Percentiles rank a stretch among this genome's conserved stretches.
These are phyloP conservation scores for Cheilosia soror DNA, from an alignment of 2,888 invertebrate genomes.

Conservation along the genomic window DNA sequence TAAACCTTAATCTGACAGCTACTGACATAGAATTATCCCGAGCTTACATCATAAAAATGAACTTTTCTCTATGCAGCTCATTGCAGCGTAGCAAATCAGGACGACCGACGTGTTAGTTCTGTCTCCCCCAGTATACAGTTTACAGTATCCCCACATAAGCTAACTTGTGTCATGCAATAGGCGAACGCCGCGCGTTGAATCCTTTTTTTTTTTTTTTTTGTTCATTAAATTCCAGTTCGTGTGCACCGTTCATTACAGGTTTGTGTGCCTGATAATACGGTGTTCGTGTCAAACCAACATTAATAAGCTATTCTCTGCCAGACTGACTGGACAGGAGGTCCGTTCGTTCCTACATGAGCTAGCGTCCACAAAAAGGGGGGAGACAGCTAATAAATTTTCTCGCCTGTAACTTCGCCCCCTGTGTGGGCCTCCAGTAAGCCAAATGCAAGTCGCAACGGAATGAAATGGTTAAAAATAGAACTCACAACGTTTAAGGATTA, in stretches of 20 bases:
- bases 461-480: constrained; percentile 45
- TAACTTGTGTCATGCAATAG: constrained; percentile 22
- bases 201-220: constrained; percentile 1
- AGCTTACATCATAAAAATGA: constrained; percentile 60
- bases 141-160: constrained; percentile 2
- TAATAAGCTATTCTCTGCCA: constrained; percentile 54
- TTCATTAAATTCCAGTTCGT: constrained; percentile 53
- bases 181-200: constrained; percentile 7
- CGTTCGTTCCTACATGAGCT: not conserved
- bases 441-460: constrained; percentile 50
- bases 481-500: constrained; percentile 55
- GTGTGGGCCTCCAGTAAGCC: not conserved
- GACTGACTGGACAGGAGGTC: constrained; percentile 3
- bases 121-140: not conserved
- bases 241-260: constrained; percentile 26
- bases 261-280: constrained; percentile 44
- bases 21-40: constrained; percentile 61
- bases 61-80: constrained; percentile 38
- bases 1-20: constrained; percentile 59
- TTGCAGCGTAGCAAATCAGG: constrained; percentile 62
- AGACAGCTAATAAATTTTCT: constrained; percentile 45
- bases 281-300: constrained; percentile 67
- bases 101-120: constrained; percentile 62
- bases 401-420: constrained; percentile 16
- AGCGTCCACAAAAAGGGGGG: not conserved